These are phyloP conservation scores for Torymus texanus DNA, from an alignment of 2,888 invertebrate species.

Conservation along the genomic window DNA sequence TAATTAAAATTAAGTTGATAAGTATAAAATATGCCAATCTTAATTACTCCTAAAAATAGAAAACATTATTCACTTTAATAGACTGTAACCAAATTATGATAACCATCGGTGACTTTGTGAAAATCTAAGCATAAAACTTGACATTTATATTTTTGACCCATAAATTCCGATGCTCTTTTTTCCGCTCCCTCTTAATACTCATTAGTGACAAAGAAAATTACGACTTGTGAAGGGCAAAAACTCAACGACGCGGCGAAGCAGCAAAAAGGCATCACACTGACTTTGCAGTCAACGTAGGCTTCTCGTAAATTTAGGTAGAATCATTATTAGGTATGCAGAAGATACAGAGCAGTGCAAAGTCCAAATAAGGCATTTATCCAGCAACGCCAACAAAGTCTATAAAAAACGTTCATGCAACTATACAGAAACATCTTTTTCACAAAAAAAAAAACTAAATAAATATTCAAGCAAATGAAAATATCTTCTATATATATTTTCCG, in stretches of 20 bases:
- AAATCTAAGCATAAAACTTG: constrained; percentile 19
- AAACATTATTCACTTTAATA: no score
- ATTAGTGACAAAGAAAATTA: constrained; percentile 43
- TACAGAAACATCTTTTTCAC: constrained; percentile 15
- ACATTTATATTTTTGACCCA: constrained; percentile 26
- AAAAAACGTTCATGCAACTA: background rate
- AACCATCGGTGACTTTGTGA: background rate
- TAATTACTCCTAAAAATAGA: no score
- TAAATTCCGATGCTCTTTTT: constrained; percentile 24
- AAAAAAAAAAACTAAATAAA: background rate
- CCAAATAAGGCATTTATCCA: constrained; percentile 32
- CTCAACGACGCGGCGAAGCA: background rate
- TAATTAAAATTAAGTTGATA: no score
- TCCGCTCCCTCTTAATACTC: constrained; percentile 7
- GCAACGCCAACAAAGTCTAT: background rate
- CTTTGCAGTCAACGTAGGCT: background rate
- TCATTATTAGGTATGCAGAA: background rate
- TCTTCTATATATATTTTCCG: no score
- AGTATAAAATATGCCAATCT: no score
- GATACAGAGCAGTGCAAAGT: background rate
- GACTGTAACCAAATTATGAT: background rate
- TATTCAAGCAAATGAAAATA: no score
- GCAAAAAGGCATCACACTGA: background rate
- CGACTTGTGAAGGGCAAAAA: constrained; percentile 14
- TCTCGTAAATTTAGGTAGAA: constrained; percentile 17